Percentiles rank a stretch among this genome's conserved stretches.
These are phyloP conservation scores for Platichthys stellatus DNA, from an alignment of 2,113 vertebrate genomes.

Conservation along the genomic window DNA sequence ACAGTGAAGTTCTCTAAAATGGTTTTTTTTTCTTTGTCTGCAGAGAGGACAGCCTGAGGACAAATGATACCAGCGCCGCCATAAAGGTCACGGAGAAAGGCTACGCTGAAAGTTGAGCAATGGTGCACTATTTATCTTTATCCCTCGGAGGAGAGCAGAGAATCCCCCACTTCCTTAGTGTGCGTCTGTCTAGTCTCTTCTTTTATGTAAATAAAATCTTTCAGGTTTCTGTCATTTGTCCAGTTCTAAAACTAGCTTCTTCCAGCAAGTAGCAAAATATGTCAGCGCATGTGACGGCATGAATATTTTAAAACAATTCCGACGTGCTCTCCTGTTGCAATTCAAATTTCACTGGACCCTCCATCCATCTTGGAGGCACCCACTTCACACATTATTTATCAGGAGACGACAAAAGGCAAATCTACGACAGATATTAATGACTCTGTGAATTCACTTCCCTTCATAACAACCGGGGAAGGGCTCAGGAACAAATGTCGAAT, in stretches of 20 bases:
- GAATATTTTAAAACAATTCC: background rate
- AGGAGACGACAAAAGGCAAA: conserved; percentile 14
- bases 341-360: conserved; percentile 33
- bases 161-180: conserved; percentile 23
- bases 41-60: conserved; percentile 60
- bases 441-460: conserved; percentile 20
- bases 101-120: conserved; percentile 76
- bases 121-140: conserved; percentile 71
- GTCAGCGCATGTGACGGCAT: conserved; percentile 5
- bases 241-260: background rate
- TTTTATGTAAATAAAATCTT: conserved; percentile 34
- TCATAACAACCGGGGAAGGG: conserved; percentile 25
- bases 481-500: background rate
- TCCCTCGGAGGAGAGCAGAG: conserved; percentile 45
- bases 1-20: conserved; percentile 54
- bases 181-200: conserved; percentile 11
- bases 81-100: conserved; percentile 78
- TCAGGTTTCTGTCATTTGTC: conserved; percentile 23
- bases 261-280: background rate
- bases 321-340: background rate
- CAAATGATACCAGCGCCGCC: conserved; percentile 56
- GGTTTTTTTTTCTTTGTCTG: conserved; percentile 60
- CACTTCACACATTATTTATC: conserved; percentile 28
- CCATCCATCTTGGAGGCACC: conserved; percentile 34
- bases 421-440: conserved; percentile 14